Base-by-base conservation (phyloP, 2,888 invertebrate genomes). In the Cryptocheilus praepositus region DNA sequence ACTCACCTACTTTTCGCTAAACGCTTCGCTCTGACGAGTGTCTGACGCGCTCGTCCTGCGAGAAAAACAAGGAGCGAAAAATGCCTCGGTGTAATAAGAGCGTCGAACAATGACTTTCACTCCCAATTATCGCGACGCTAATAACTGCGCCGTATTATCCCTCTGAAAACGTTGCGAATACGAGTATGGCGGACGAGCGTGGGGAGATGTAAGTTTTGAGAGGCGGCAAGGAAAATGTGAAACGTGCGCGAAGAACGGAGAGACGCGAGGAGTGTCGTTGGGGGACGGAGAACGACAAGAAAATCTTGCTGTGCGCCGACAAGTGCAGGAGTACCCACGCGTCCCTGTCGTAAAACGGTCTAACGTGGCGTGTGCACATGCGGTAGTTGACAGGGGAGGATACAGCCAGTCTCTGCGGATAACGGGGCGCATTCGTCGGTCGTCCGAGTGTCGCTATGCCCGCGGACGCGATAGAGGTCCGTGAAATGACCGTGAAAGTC, bases 391-490 rank as follows among this genome's bases (percentile, higher is more conserved):
- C 61, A 46, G 36, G 21, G 56, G 52, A 54, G 22, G 58, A 61
- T 28, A 25, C 22, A 52, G 36, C 36, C 57, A 18, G 5, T 58
- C 46, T 56, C 43, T 22, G 56, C 45, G 43, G 52, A 49, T 56
- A 61, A 61, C 57, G 43, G 25, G 43, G 25, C 46, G 49, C 61
- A 49, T 51, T 60, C 60, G 43, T 60, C 54, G 61, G 65, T 69
- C 65, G 65, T 59, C 44, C 65, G 25, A 25, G 18, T 16, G 18
- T 49, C 57, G 58, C 36, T 36, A 36, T 7, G 36, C 36, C 1
- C 36, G 36, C 36, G 36, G 13, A 11, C 36, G 36, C 36, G 36
- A 36, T 36, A 36, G 36, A 11, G 36, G 36, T 36, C 36, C 36
- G 36, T 36, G 36, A 36, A 36, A 36, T 36, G 36, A 36, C 36